phyloP scores from a whole-genome alignment of 2,797 vertebrate genomes.

The Scleropages formosus region DNA sequence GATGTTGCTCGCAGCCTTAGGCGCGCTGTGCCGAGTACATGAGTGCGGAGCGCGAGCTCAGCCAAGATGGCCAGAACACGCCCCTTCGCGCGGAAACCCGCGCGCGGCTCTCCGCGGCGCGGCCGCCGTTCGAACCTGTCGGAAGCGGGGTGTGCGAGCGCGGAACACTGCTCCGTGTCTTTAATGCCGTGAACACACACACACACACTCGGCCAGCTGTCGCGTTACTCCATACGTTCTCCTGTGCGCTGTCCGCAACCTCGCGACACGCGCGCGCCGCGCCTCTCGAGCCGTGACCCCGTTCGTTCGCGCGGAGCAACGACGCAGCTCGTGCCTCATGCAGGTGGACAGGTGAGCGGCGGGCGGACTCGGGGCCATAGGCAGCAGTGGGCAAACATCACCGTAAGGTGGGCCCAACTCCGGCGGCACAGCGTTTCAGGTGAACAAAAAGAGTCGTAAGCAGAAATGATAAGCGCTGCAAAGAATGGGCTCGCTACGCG shows the following conservation, averaged over 20 bases:
- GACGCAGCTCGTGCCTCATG: not conserved
- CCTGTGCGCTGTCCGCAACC: slow-evolving; percentile 17
- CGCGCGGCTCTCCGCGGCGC: slow-evolving; percentile 34
- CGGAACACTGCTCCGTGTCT: slow-evolving; percentile 2
- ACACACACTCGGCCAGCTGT: slow-evolving; percentile 14
- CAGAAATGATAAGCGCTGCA: no score
- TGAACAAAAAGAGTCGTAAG: no score
- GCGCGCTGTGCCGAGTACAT: slow-evolving; percentile 47
- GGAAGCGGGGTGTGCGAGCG: slow-evolving; percentile 17
- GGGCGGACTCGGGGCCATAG: no score
- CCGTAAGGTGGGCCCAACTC: no score
- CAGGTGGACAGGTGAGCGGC: not conserved
- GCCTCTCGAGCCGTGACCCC: slow-evolving; percentile 4
- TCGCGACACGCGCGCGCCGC: slow-evolving; percentile 28
- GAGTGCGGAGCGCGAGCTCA: slow-evolving; percentile 45
- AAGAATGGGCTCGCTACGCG: no score
- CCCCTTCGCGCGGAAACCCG: slow-evolving; percentile 44
- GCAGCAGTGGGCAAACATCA: no score
- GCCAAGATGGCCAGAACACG: slow-evolving; percentile 61
- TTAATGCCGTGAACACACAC: not conserved
- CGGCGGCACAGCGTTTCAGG: no score
- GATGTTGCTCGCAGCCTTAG: slow-evolving; percentile 47
- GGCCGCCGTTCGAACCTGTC: slow-evolving; percentile 5
- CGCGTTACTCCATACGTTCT: slow-evolving; percentile 17
- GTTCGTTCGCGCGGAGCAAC: slow-evolving; percentile 28